Conservation (phyloP, 2,113 vertebrate genomes). For the Malaclemys terrapin region DNA sequence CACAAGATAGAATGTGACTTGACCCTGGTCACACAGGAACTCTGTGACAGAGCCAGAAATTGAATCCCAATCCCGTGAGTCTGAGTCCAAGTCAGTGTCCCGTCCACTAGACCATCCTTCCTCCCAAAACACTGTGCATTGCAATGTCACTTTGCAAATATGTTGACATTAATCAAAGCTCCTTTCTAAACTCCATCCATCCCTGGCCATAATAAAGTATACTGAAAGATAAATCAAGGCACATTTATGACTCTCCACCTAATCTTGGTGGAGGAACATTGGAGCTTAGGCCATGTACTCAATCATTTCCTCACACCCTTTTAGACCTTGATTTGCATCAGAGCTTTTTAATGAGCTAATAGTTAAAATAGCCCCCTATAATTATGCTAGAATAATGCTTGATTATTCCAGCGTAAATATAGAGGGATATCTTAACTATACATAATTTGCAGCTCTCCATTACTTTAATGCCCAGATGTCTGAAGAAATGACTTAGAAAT, state of each 20-base stretch:
- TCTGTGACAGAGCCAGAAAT: neutral
- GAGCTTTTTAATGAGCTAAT: constrained; percentile 79
- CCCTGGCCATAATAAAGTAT: constrained; percentile 63
- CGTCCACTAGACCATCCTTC: neutral
- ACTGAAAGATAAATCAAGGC: constrained; percentile 55
- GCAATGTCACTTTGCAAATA: constrained; percentile 19
- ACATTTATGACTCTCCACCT: constrained; percentile 69
- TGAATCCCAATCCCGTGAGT: neutral
- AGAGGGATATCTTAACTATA: constrained; percentile 74
- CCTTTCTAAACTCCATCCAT: constrained; percentile 46
- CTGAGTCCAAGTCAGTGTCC: neutral
- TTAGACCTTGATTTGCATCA: constrained; percentile 72
- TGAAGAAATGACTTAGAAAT: constrained; percentile 75
- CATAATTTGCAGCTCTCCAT: constrained; percentile 75
- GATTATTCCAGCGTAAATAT: constrained; percentile 78
- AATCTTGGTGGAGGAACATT: constrained; percentile 53
- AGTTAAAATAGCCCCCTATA: constrained; percentile 78
- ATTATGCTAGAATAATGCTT: constrained; percentile 75
- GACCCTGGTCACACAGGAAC: neutral
- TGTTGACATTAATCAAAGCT: constrained; percentile 43
- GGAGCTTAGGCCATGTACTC: constrained; percentile 52
- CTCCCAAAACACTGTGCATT: constrained; percentile 2
- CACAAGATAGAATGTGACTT: accelerated
- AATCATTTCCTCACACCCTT: constrained; percentile 31
- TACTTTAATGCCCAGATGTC: constrained; percentile 75